Evolutionary conservation across 2,113 vertebrate species (phyloP), one percentile per base, ranked within the genome.

Genomic region (Cepphus grylle): DNA sequence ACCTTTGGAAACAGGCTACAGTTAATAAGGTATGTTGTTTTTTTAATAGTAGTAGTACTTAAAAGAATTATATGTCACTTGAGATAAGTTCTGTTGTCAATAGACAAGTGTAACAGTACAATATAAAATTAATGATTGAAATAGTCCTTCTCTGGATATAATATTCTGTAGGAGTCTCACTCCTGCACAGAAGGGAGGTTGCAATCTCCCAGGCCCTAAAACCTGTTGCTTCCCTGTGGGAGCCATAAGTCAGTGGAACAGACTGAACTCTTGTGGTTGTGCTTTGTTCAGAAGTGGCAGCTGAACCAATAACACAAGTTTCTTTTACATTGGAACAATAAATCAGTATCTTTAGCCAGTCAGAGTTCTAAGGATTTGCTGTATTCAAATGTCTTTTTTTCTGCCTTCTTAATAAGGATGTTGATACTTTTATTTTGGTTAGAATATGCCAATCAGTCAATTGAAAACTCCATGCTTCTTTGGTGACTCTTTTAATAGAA

Each of bases 1-100:
- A 99, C 96, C 98, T 99, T 89, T 99, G 99, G 99, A 98, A 98
- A 93, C 98, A 98, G 94, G 93, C 98, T 90, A 45, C 97, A 49
- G 32, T 77, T 70, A 98, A 98, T 80, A 96, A 98, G 97, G 99
- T 99, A 97, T 16, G 93, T 59, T 25, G 42, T 0, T 3, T 81
- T 40, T 78, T 91, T 80, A 2, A 40, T 76, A 17, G 2, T 62
- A 58, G 4, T 55, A 42, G 15, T 69, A 7, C 29, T 74, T 71
- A 53, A 43, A 72, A 82, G 12, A 71, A 40, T 32, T 61, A 7
- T 9, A 47, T 86, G 73, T 65, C 15, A 43, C 53, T 86, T 86
- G 67, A 78, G 55, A 10, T 77, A 42, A 49, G 18, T 58, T 90
- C 16, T 89, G 0, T 88, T 62, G 29, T 36, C 87, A 84, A 62